Base-by-base conservation (phyloP, 2,797 vertebrate genomes). In the Aselliscus stoliczkanus region DNA sequence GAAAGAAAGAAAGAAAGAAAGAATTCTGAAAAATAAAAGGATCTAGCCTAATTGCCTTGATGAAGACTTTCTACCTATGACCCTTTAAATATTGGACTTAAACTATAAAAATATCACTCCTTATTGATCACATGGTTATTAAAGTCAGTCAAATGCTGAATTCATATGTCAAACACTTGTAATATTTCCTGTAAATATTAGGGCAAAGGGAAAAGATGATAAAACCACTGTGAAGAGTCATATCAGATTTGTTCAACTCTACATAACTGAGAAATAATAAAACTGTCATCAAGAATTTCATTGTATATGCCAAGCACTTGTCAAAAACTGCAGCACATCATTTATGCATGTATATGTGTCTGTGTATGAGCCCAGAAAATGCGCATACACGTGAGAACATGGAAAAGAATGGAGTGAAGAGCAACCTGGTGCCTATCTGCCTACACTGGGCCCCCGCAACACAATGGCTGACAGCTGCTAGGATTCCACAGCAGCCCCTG, bases 101-200 rank as follows among this genome's bases (percentile, higher is more conserved):
- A 98, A 98, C 99, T 99, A 98, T 99, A 99, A 99, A 99, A 99
- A 99, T 99, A 99, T 99, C 99, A 99, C 99, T 98, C 99, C 99
- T 98, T 99, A 99, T 99, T 99, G 99, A 99, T 99, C 99, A 99
- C 98, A 98, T 98, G 98, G 99, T 99, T 99, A 99, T 99, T 99
- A 99, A 99, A 99, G 99, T 99, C 99, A 99, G 99, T 99, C 99
- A 99, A 98, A 99, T 99, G 98, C 98, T 99, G 98, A 98, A 99
- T 99, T 99, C 99, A 99, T 99, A 99, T 99, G 99, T 99, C 99
- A 99, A 99, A 99, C 98, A 99, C 98, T 99, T 99, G 98, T 98
- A 98, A 98, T 99, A 99, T 98, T 99, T 99, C 98, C 97, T 98
- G 97, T 98, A 99, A 98, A 98, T 98, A 98, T 98, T 98, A 98